These are phyloP conservation scores for Drosophila simulans DNA, from an alignment of 1,140 invertebrate species.

Conservation along the genomic window DNA sequence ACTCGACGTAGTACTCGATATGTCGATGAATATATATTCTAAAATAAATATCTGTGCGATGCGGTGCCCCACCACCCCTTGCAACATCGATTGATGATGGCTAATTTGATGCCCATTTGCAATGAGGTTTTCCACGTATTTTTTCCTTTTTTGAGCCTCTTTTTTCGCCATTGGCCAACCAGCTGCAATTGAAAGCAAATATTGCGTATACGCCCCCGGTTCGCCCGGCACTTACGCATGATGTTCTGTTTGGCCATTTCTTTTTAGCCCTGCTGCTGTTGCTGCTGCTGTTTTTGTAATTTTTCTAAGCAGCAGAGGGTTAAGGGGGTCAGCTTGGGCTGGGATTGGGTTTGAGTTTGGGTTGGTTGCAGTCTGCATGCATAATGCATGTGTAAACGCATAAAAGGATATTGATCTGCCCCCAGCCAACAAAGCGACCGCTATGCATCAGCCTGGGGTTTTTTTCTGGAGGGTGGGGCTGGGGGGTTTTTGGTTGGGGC, in stretches of 20 bases:
- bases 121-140: conserved; percentile 30
- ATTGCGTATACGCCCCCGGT: conserved; percentile 73
- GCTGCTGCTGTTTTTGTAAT: conserved; percentile 51
- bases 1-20: conserved; percentile 49
- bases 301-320: conserved; percentile 68
- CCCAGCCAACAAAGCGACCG: conserved; percentile 68
- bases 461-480: not conserved
- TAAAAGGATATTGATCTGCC: conserved; percentile 82
- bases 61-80: not conserved
- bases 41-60: conserved; percentile 77
- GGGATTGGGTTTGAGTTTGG: not conserved
- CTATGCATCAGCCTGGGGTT: conserved; percentile 51
- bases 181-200: conserved; percentile 81
- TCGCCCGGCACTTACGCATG: conserved; percentile 62
- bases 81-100: conserved; percentile 59
- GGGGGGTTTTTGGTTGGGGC: conserved; percentile 1
- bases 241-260: conserved; percentile 63
- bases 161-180: conserved; percentile 55
- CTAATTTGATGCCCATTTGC: conserved; percentile 72
- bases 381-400: conserved; percentile 68
- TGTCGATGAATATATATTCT: conserved; percentile 60
- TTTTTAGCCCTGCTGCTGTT: conserved; percentile 23
- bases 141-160: conserved; percentile 20
- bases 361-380: conserved; percentile 42
- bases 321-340: not conserved